These are phyloP conservation scores for Noctua pronuba DNA, from an alignment of 2,888 invertebrate species.

Conservation along the genomic window DNA sequence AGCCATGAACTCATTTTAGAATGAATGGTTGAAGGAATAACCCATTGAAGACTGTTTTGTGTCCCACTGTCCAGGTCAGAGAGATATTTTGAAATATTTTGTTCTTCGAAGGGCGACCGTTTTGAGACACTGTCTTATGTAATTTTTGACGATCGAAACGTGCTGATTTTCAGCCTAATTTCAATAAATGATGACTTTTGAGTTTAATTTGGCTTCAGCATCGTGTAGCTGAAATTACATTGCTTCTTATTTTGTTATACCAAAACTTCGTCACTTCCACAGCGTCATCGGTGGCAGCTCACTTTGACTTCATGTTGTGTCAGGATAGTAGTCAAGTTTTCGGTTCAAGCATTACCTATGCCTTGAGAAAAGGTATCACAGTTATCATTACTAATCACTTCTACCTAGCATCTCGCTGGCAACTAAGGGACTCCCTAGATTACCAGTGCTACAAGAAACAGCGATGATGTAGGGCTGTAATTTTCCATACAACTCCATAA, in stretches of 20 bases:
- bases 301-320: not conserved
- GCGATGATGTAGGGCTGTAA: not conserved
- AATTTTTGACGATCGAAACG: not conserved
- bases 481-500: not conserved
- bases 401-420: not conserved
- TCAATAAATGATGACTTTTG: not conserved
- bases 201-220: not conserved
- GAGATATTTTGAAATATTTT: not conserved
- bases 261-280: not conserved
- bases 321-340: not conserved
- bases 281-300: not conserved
- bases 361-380: not conserved
- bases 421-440: not conserved
- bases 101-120: not conserved
- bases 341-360: not conserved
- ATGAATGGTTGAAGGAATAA: slow-evolving; percentile 2
- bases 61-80: not conserved
- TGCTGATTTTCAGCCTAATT: not conserved
- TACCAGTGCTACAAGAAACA: not conserved
- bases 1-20: slow-evolving; percentile 47
- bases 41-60: not conserved
- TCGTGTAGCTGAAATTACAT: not conserved
- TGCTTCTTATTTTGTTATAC: not conserved
- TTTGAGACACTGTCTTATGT: not conserved
- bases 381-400: not conserved